Base-by-base conservation (phyloP, 2,797 vertebrate genomes). In the Clarias laeviceps region DNA sequence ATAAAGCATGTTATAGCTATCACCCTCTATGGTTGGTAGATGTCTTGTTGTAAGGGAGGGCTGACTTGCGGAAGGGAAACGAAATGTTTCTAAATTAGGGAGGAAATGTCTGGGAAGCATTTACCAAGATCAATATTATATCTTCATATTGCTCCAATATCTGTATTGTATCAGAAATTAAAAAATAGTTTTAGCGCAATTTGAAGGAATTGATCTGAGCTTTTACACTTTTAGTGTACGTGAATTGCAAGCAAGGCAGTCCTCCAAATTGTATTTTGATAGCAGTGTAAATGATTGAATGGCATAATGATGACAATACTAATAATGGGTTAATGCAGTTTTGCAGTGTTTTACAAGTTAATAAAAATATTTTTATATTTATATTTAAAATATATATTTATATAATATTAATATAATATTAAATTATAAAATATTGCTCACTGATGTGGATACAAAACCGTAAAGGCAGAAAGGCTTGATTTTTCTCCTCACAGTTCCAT, bases 111-210 rank as follows among this genome's bases (percentile, higher is more conserved):
- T 24, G 40, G 4, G 24, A 50, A 50, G 57, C 32, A 77, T 57
- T 77, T 32, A 64, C 64, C 24, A 80, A 80, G 77, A 80, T 64
- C 34, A 80, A 50, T 65, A 65, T 80, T 50, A 64, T 40, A 79
- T 62, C 6, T 6, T 59, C 56, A 37, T 34, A n/a, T 79, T 34
- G 37, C 29, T 59, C 56, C 15, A 5, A 79, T 79, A 79, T 87
- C 84, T 40, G 34, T 72, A 81, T 50, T 57, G n/a, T n/a, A 24
- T 59, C 18, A 34, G 29, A 79, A 59, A 62, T 78, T 62, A 3
- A 40, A 64, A 64, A 62, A n/a, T 64, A 32, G n/a, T 7, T 1
- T 64, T 80, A 80, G 34, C 20, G 15, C 17, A 64, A 80, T 50
- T 80, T 50, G 17, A 80, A 37, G 8, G 37, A 27, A 80, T 65